Evolutionary conservation across 1,140 invertebrate species (phyloP).

Genomic region (Caerostris darwini): DNA sequence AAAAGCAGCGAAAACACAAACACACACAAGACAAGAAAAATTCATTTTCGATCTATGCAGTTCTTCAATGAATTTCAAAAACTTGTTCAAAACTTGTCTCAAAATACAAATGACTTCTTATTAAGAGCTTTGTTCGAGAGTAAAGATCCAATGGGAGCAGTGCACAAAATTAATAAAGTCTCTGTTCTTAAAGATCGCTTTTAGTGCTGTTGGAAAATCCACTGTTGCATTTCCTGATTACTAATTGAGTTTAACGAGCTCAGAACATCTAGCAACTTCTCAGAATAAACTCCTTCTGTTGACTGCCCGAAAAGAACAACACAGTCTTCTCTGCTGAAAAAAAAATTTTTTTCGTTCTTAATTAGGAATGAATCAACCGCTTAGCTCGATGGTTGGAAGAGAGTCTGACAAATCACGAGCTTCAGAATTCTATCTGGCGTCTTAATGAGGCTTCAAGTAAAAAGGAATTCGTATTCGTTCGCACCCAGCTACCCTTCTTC

Average conservation of each 20-base stretch:
- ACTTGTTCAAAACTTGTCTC: neutral
- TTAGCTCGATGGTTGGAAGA: neutral
- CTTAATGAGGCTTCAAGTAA: slow-evolving; percentile 7
- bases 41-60: neutral
- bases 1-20: neutral
- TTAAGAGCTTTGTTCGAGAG: neutral
- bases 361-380: slow-evolving; percentile 47
- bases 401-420: neutral
- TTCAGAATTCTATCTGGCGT: neutral
- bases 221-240: neutral
- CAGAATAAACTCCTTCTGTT: slow-evolving; percentile 9
- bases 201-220: slow-evolving; percentile 1
- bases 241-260: neutral
- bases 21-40: neutral
- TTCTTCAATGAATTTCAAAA: neutral
- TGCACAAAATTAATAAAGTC: neutral
- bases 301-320: neutral
- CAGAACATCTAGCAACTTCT: neutral
- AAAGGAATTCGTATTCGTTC: neutral
- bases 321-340: neutral
- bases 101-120: neutral
- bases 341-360: neutral
- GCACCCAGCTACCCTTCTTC: slow-evolving; percentile 1
- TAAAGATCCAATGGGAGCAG: neutral
- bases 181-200: neutral